phyloP scores from a whole-genome alignment of 2,113 vertebrate genomes.

The Saiga tatarica region DNA sequence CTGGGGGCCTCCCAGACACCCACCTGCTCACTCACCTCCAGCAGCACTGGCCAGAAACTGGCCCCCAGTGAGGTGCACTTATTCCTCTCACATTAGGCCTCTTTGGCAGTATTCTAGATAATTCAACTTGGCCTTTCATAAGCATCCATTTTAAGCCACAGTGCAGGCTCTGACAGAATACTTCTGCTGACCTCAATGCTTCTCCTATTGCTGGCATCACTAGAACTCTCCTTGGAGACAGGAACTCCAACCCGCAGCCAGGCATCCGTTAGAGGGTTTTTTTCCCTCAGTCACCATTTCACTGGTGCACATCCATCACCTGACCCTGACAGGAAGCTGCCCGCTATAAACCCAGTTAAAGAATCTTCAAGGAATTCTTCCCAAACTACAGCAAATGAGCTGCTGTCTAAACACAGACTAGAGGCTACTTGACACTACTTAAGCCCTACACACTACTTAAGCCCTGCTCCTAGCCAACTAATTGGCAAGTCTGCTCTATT shows the following conservation, averaged over 20 bases:
- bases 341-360: background rate
- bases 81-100: background rate
- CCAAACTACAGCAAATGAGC: background rate
- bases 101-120: background rate
- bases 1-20: rapidly evolving
- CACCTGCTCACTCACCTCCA: background rate
- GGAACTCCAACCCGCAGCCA: background rate
- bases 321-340: background rate
- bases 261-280: background rate
- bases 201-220: background rate
- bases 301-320: background rate
- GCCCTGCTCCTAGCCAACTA: background rate
- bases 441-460: background rate
- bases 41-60: background rate
- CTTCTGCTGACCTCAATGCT: background rate
- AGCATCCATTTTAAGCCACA: background rate
- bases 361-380: background rate
- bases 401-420: background rate
- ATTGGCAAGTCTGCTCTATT: background rate
- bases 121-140: background rate
- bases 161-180: background rate
- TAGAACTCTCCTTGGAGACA: background rate
- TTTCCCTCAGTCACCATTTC: background rate
- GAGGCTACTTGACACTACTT: background rate
- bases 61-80: background rate